phyloP scores from a whole-genome alignment of 2,888 invertebrate species.

The Uropetala carovei region DNA sequence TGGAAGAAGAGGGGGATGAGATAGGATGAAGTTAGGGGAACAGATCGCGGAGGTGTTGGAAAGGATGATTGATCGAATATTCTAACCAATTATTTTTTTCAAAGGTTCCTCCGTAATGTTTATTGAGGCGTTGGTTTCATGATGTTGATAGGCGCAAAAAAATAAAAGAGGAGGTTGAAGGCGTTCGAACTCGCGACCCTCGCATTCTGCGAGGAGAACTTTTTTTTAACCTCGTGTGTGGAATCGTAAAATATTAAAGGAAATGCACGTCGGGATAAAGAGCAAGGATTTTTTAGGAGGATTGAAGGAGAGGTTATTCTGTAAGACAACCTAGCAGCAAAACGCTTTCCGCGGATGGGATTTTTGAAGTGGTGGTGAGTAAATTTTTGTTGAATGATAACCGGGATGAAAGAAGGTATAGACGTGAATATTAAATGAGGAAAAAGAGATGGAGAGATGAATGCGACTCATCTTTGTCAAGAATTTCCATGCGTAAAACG shows the following conservation, averaged over 20 bases:
- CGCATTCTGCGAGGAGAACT: background rate
- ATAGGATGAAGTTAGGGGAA: no score
- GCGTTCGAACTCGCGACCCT: background rate
- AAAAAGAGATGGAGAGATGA: no score
- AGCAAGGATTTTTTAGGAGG: background rate
- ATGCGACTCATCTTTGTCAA: no score
- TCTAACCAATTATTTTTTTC: background rate
- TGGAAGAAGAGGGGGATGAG: no score
- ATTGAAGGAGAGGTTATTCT: constrained; percentile 13
- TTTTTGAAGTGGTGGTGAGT: background rate
- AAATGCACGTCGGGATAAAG: background rate
- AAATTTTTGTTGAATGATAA: background rate
- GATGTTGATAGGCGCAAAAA: background rate
- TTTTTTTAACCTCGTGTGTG: background rate
- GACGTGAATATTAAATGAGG: background rate
- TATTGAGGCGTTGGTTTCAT: background rate
- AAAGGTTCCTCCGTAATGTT: background rate
- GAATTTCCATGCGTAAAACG: no score
- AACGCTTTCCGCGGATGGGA: background rate
- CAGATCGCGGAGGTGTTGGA: background rate
- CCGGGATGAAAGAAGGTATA: background rate
- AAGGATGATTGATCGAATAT: background rate
- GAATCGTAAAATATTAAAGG: background rate
- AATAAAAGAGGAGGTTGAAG: background rate
- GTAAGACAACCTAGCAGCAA: background rate